Base-by-base conservation (phyloP, 2,888 invertebrate species). In the Drosophila neutralis region DNA sequence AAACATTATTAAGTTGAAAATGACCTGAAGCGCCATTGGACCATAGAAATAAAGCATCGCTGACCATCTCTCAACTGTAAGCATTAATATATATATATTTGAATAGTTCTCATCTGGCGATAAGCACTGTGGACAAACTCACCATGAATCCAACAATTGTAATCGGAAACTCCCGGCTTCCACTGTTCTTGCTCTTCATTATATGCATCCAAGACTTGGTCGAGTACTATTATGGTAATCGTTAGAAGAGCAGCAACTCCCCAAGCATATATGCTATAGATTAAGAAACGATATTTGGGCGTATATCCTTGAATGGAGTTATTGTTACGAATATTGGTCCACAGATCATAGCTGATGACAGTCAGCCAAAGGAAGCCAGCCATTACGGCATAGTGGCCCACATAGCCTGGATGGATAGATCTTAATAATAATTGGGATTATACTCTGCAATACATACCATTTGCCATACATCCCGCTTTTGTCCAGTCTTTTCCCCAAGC, bases 361-460 rank as follows among this genome's bases (percentile, higher is more conserved):
- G 96, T 97, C 83, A 97, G 94, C 97, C 97, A 97, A 91, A 96
- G 96, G 94, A 97, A 97, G 76, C 96, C 96, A 31, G 95, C 95
- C 93, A 97, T 94, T 90, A 97, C 96, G 68, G 95, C 95, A 92
- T 95, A 97, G 92, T 96, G 95, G 54, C 88, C 83, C 11, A 81
- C 8, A 36, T 80, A 90, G 13, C 91, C 92, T 92, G 27, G 4
- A 6, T 36, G 6, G 4, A 49, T 29, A 29, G 10, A 31, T 18
- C 18, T 15, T 33, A 29, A 15, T 15, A 15, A 36, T 36, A 36
- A 36, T 15, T 36, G 7, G 7, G 7, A 36, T 36, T 3, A 36
- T 18, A 36, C 7, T 4, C 7, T 36, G 36, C 7, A 36, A 36
- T 36, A 15, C 74, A 11, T 33, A 76, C 74, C 76, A 54, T 36